Conservation (phyloP, 2,797 vertebrate genomes). For the Psittacula echo region DNA sequence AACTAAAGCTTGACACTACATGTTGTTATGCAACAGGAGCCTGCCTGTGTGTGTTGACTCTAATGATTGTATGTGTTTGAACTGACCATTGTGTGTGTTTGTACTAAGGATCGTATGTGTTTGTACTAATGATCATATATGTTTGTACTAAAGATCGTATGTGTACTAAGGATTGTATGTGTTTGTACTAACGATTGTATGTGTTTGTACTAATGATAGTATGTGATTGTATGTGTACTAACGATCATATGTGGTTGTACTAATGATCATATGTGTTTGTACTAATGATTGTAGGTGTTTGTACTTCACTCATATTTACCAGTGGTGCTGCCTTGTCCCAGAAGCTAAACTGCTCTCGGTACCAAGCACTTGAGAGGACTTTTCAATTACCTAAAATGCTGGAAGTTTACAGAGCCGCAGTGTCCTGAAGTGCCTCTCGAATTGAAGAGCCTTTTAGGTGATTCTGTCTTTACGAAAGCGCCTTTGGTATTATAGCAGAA, state of each 20-base stretch:
- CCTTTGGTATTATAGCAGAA: neutral
- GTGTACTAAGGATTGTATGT: too few species aligned
- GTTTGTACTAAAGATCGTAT: too few species aligned
- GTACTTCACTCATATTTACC: neutral
- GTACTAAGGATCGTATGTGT: too few species aligned
- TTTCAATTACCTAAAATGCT: neutral
- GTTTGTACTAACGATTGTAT: too few species aligned
- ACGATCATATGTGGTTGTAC: too few species aligned
- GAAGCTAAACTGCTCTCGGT: neutral
- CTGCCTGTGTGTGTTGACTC: accelerated
- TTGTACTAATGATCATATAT: too few species aligned
- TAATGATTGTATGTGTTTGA: neutral
- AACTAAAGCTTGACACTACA: neutral
- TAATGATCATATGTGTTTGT: too few species aligned
- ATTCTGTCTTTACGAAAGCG: neutral
- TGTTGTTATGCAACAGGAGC: neutral
- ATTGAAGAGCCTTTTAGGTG: neutral
- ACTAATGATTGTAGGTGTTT: neutral
- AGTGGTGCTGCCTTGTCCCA: neutral
- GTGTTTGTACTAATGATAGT: too few species aligned
- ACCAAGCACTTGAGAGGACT: neutral
- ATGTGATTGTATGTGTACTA: too few species aligned
- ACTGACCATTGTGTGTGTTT: too few species aligned
- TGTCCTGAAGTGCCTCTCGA: slow-evolving; percentile 23
- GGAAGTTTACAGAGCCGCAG: neutral